A percentile compares a stretch with the other conserved stretches of the same genome.
Evolutionary conservation across 1,140 invertebrate species (phyloP).

Genomic region (Apis mellifera): DNA sequence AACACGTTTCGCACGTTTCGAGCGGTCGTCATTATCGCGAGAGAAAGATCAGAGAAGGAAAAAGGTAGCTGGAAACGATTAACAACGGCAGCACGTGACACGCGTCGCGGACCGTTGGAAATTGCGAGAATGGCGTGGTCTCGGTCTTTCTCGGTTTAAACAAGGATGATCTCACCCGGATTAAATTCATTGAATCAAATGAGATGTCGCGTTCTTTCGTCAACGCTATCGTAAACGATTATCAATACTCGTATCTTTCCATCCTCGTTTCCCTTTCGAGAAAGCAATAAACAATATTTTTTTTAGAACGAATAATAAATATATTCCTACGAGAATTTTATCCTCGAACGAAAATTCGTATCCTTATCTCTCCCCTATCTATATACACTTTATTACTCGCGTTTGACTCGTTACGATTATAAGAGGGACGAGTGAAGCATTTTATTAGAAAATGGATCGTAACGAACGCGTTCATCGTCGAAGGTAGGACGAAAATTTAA

Average conservation of each 20-base stretch:
- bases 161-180: conserved; percentile 52
- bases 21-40: background rate
- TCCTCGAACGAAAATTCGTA: too few relatives aligned
- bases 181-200: conserved; percentile 45
- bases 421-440: background rate
- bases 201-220: background rate
- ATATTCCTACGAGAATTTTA: too few relatives aligned
- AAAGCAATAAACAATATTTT: too few relatives aligned
- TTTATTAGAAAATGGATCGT: conserved; percentile 9
- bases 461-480: background rate
- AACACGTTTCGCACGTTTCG: background rate
- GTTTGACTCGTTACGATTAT: too few relatives aligned
- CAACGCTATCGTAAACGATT: background rate
- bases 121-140: conserved; percentile 1
- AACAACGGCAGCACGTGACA: background rate
- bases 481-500: conserved; percentile 24
- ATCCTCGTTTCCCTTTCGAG: too few relatives aligned
- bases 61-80: background rate
- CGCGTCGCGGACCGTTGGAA: background rate
- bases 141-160: background rate
- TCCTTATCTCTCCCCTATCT: background rate
- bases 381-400: background rate
- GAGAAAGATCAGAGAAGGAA: background rate
- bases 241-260: background rate
- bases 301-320: too few relatives aligned